Conservation (phyloP, 2,113 vertebrate genomes). For the Maccullochella peelii region DNA sequence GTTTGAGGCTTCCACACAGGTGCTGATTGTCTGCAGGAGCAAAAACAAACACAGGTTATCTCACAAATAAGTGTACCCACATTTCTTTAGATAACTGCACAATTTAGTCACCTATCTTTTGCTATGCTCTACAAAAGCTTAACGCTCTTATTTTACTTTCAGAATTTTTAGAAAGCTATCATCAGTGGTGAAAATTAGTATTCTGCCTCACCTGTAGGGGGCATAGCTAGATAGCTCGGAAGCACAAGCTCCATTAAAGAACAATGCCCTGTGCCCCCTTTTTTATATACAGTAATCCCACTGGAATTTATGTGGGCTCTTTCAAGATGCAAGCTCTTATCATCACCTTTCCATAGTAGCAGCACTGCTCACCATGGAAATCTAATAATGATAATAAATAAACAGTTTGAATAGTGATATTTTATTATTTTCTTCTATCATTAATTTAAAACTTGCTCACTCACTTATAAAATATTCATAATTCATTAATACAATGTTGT, state of each 20-base stretch:
- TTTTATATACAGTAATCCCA: constrained; percentile 9
- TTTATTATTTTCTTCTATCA: background rate
- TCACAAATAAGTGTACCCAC: background rate
- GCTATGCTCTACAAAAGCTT: background rate
- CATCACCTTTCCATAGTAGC: background rate
- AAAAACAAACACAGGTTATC: constrained; percentile 17
- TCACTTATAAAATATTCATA: background rate
- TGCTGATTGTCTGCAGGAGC: constrained; percentile 43
- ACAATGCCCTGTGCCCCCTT: background rate
- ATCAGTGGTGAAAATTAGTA: background rate
- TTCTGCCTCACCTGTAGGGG: constrained; percentile 17
- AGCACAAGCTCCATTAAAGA: background rate
- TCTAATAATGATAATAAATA: background rate
- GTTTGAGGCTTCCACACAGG: constrained; percentile 64
- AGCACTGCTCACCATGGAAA: background rate
- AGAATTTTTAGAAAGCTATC: background rate
- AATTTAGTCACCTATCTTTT: background rate
- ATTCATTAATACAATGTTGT: background rate
- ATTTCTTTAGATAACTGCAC: constrained; percentile 1
- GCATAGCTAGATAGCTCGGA: background rate
- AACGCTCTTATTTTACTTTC: background rate
- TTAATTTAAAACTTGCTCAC: background rate
- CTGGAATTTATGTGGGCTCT: background rate
- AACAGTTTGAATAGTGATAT: background rate
- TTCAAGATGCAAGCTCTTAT: background rate